phyloP scores from a whole-genome alignment of 2,113 vertebrate genomes.

The Chitala chitala region DNA sequence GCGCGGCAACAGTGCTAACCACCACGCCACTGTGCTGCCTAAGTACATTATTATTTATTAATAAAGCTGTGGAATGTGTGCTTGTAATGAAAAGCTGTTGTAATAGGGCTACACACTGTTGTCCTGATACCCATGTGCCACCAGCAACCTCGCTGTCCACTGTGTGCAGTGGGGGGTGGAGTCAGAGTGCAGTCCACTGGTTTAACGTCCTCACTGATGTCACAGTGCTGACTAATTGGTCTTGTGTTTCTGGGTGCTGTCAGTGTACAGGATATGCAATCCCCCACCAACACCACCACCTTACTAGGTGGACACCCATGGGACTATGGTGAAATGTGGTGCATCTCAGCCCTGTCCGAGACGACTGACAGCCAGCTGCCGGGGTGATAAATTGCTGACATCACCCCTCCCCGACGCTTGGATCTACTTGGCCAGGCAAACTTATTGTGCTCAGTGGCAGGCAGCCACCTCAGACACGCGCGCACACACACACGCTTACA shows the following conservation, averaged over 20 bases:
- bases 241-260: conserved; percentile 30
- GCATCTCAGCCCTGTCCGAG: not conserved
- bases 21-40: too few relatives aligned
- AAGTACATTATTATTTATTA: too few relatives aligned
- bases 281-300: not conserved
- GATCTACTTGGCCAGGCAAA: conserved; percentile 54
- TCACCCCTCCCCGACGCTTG: conserved; percentile 42
- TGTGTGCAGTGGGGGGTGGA: not conserved
- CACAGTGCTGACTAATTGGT: conserved; percentile 50
- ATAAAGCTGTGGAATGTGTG: conserved; percentile 20
- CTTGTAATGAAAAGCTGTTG: conserved; percentile 26
- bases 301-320: conserved; percentile 27
- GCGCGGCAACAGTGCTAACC: too few relatives aligned
- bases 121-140: not conserved
- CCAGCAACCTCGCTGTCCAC: not conserved
- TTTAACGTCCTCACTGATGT: conserved; percentile 35
- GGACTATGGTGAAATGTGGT: conserved; percentile 14
- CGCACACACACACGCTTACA: not conserved
- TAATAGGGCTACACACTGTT: not conserved
- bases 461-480: conserved; percentile 12
- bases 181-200: conserved; percentile 39
- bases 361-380: conserved; percentile 45
- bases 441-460: conserved; percentile 44
- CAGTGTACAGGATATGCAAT: conserved; percentile 18
- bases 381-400: conserved; percentile 55